Percentiles rank a stretch among this genome's conserved stretches.
These are phyloP conservation scores for Catostylus mosaicus DNA, from an alignment of 30 jellyfish, hydroid and myxozoan species.

Conservation along the genomic window DNA sequence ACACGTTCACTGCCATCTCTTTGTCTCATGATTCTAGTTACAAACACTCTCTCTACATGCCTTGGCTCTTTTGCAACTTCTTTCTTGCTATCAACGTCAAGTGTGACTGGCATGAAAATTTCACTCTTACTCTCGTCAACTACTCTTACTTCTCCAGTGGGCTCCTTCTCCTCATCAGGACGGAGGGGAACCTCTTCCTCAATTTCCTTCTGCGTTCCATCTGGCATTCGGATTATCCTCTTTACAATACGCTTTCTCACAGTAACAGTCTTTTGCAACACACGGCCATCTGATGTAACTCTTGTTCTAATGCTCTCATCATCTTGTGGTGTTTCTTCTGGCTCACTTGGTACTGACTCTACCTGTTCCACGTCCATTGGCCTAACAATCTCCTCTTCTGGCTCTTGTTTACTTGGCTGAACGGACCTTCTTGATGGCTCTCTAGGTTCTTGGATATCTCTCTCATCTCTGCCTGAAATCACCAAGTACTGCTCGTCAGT, in stretches of 20 bases:
- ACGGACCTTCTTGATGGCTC: constrained; percentile 22
- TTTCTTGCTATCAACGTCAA: constrained; percentile 20
- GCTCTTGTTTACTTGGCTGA: too few relatives aligned
- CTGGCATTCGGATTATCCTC: constrained; percentile 81
- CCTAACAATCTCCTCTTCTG: not conserved
- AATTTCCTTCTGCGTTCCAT: constrained; percentile 78
- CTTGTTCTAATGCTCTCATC: constrained; percentile 13
- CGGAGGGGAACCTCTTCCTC: constrained; percentile 77
- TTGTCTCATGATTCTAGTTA: constrained; percentile 60
- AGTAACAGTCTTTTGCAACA: constrained; percentile 57
- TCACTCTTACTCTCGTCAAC: constrained; percentile 3
- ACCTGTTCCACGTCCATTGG: constrained; percentile 51
- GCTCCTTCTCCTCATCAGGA: constrained; percentile 18
- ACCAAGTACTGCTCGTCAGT: constrained; percentile 8
- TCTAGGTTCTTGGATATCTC: constrained; percentile 15
- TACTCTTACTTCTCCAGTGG: not conserved
- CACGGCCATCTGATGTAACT: constrained; percentile 45
- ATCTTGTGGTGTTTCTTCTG: constrained; percentile 37
- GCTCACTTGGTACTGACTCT: constrained; percentile 25
- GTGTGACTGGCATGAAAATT: constrained; percentile 56
- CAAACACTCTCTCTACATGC: constrained; percentile 80
- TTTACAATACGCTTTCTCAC: constrained; percentile 76
- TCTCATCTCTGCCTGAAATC: not conserved
- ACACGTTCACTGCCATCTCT: constrained; percentile 80
- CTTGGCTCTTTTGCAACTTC: constrained; percentile 41